Evolutionary conservation across 2,113 vertebrate species (phyloP).

Genomic region (Cinclus cinclus): DNA sequence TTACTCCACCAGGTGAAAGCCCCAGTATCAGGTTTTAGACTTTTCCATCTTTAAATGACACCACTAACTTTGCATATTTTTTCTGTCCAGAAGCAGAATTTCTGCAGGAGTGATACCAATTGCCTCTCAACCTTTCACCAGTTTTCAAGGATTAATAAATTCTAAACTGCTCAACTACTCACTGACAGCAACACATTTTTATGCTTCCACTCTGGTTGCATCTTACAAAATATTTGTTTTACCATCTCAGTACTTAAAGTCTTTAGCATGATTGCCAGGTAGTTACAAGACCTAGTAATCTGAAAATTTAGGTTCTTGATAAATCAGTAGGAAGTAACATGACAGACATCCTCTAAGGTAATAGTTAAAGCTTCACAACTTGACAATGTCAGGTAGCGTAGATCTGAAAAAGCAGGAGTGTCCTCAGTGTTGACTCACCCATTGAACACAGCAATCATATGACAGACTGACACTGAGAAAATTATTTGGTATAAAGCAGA

Average conservation of each 20-base stretch:
- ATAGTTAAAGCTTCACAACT: not conserved
- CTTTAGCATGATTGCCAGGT: not conserved
- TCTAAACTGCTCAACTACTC: rapidly evolving
- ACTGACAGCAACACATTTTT: not conserved
- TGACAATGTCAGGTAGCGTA: not conserved
- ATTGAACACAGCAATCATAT: rapidly evolving
- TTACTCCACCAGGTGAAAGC: not conserved
- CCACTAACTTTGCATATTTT: not conserved
- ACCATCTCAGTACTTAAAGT: not conserved
- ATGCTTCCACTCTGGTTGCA: not conserved
- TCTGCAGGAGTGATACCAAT: not conserved
- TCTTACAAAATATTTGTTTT: not conserved
- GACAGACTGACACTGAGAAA: not conserved
- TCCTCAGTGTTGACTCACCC: not conserved
- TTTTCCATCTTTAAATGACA: not conserved
- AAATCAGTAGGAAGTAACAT: not conserved
- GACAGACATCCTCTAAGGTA: not conserved
- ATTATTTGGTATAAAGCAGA: not conserved
- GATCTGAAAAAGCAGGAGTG: not conserved
- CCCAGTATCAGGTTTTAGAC: not conserved
- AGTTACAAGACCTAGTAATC: not conserved
- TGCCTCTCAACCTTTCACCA: not conserved
- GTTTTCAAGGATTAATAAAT: not conserved
- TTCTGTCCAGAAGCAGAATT: not conserved
- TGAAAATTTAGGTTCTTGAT: not conserved